phyloP scores from a whole-genome alignment of 64 coral and sea anemone genomes.

The Anthopleura sola region DNA sequence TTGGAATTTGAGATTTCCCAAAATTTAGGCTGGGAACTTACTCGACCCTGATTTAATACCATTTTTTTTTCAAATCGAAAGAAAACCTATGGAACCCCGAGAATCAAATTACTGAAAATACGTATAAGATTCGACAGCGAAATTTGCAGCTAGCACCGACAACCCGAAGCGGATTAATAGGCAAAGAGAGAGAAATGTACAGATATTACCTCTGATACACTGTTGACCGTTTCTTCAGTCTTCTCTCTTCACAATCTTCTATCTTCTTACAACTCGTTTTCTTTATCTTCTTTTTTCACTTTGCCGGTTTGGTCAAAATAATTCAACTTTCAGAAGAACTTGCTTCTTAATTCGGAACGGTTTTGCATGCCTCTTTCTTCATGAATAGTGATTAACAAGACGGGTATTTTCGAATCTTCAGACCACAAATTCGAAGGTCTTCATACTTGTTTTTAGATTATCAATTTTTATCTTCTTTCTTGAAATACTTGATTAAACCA shows the following conservation, averaged over 20 bases:
- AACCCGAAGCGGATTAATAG: no score
- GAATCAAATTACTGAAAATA: no score
- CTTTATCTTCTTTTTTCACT: neutral
- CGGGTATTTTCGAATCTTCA: neutral
- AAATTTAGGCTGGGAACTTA: no score
- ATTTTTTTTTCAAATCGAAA: no score
- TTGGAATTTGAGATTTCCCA: no score
- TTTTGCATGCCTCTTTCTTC: neutral
- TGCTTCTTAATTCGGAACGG: neutral
- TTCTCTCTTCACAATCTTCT: conserved; percentile 3
- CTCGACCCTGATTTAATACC: no score
- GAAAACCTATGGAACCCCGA: no score
- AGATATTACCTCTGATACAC: neutral
- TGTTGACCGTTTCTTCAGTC: neutral
- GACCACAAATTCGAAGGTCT: neutral
- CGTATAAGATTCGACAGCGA: no score
- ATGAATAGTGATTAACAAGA: neutral
- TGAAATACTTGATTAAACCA: conserved; percentile 16
- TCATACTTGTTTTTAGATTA: conserved; percentile 8
- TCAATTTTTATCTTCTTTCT: conserved; percentile 19
- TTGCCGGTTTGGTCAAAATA: neutral
- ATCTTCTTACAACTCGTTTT: neutral
- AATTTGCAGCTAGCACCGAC: no score
- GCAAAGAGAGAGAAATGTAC: neutral
- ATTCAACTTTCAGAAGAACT: neutral